Conservation (phyloP, 2,113 vertebrate species). For the Varanus komodoensis region DNA sequence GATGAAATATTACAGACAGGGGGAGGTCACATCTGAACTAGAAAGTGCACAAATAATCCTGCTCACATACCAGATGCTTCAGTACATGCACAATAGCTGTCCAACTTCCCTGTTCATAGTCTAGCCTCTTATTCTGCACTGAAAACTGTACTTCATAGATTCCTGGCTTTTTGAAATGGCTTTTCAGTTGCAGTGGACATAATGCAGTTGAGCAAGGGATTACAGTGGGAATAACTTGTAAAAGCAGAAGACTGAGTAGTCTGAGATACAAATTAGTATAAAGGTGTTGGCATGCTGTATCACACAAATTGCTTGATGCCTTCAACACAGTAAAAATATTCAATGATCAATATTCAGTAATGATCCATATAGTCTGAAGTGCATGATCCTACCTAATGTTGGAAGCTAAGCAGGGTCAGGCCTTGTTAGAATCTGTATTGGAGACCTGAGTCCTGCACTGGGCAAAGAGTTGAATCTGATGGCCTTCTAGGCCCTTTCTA, state of each 20-base stretch:
- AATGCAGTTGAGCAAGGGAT: not conserved
- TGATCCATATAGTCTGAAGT: too few species aligned
- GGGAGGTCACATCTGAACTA: not conserved
- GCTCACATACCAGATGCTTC: not conserved
- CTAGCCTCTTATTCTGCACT: too few species aligned
- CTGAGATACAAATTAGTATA: not conserved
- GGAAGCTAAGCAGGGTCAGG: too few species aligned
- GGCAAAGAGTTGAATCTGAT: too few species aligned
- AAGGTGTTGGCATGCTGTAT: not conserved
- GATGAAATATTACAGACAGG: not conserved
- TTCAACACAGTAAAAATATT: constrained; percentile 36
- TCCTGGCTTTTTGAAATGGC: not conserved
- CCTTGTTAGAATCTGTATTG: too few species aligned
- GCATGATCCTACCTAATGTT: too few species aligned
- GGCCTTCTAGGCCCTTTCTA: too few species aligned
- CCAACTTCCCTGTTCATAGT: not conserved
- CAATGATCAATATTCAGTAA: too few species aligned
- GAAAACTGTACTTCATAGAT: too few species aligned
- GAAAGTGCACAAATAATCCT: not conserved
- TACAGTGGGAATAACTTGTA: not conserved
- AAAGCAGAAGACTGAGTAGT: not conserved
- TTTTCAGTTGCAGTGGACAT: not conserved
- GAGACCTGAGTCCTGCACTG: too few species aligned
- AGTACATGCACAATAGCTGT: not conserved
- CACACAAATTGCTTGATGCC: constrained; percentile 6